phyloP scores from a whole-genome alignment of 1,140 invertebrate species.

The Halesus radiatus region DNA sequence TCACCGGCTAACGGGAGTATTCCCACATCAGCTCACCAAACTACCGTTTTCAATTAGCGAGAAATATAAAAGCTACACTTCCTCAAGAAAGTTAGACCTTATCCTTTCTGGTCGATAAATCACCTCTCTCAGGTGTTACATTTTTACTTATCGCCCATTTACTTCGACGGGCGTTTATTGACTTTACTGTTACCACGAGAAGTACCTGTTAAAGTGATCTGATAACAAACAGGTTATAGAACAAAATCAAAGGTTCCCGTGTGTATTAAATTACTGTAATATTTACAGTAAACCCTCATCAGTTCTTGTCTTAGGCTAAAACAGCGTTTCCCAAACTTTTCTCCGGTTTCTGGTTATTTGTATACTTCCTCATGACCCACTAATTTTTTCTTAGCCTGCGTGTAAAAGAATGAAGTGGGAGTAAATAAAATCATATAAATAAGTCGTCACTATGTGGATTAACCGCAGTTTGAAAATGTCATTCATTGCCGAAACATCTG shows the following conservation, averaged over 20 bases:
- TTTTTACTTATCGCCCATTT: background rate
- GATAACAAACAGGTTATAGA: slow-evolving; percentile 41
- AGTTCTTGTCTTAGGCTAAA: no score
- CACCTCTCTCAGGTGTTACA: background rate
- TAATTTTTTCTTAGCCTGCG: no score
- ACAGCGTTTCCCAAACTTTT: no score
- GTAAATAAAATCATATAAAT: no score
- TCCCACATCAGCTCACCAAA: background rate
- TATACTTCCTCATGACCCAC: no score
- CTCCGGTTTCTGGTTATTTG: no score
- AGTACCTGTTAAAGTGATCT: slow-evolving; percentile 33
- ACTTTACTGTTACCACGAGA: slow-evolving; percentile 45
- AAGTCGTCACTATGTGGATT: no score
- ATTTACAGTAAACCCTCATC: background rate
- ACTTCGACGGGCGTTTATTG: no score
- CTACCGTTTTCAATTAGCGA: background rate
- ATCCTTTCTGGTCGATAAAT: background rate
- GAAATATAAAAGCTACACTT: background rate
- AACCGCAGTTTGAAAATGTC: no score
- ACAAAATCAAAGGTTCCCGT: slow-evolving; percentile 28
- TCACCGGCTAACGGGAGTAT: background rate
- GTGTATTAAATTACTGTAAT: slow-evolving; percentile 20
- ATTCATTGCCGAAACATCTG: no score
- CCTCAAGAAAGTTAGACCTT: background rate
- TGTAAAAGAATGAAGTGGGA: no score